phyloP scores from a whole-genome alignment of 2,888 invertebrate genomes.

The Campaea margaritaria region DNA sequence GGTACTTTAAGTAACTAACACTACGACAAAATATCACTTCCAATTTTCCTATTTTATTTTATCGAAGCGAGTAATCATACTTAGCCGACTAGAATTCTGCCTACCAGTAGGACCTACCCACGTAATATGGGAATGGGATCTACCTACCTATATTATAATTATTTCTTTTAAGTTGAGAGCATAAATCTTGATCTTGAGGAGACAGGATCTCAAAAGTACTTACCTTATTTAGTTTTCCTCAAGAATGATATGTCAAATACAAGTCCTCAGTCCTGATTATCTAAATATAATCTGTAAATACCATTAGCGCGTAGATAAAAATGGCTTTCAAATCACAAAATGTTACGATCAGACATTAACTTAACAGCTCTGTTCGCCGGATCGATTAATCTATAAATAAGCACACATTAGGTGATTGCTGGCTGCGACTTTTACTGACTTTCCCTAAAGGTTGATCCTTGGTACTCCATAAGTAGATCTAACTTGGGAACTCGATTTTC shows the following conservation, averaged over 20 bases:
- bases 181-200: no score
- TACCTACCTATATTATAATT: no score
- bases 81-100: no score
- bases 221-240: no score
- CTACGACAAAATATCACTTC: no score
- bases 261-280: background rate
- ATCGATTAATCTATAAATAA: slow-evolving; percentile 34
- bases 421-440: slow-evolving; percentile 10
- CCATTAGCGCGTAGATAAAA: slow-evolving; percentile 19
- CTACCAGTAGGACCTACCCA: no score
- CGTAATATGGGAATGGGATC: no score
- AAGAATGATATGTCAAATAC: background rate
- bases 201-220: no score
- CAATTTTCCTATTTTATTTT: no score
- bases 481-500: background rate
- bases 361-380: slow-evolving; percentile 22
- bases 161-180: no score
- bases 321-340: slow-evolving; percentile 26
- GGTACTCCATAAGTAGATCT: background rate
- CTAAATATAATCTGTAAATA: slow-evolving; percentile 12
- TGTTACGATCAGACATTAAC: slow-evolving; percentile 20
- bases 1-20: no score
- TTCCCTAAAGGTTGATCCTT: slow-evolving; percentile 8
- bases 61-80: no score
- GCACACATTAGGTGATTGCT: slow-evolving; percentile 31